These are phyloP conservation scores for Cryptophagus acutangulus DNA, from an alignment of 2,888 invertebrate species.

Conservation along the genomic window DNA sequence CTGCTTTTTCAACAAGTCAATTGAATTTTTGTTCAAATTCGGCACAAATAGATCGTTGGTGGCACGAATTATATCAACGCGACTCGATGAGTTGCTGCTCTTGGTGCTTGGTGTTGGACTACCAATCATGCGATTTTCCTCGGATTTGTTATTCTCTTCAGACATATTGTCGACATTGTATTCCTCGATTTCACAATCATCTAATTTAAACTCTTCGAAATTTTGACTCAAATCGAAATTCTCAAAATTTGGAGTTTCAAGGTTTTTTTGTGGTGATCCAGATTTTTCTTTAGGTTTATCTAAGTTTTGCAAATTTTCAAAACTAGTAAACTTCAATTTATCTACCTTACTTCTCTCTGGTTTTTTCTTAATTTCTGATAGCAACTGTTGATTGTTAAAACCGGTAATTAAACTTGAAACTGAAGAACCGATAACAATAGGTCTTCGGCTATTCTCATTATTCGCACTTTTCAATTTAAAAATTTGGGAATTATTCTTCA, in stretches of 20 bases:
- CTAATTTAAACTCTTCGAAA: constrained; percentile 75
- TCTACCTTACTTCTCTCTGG: constrained; percentile 30
- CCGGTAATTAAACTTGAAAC: constrained; percentile 53
- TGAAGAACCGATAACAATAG: constrained; percentile 59
- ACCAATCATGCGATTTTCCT: constrained; percentile 10
- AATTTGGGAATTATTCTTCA: constrained; percentile 46
- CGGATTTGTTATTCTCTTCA: constrained; percentile 21
- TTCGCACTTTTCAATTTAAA: constrained; percentile 47
- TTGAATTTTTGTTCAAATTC: constrained; percentile 34
- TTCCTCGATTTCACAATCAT: constrained; percentile 61
- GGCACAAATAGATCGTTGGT: constrained; percentile 34
- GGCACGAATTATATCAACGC: constrained; percentile 38
- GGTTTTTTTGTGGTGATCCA: too few species aligned
- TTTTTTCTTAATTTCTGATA: constrained; percentile 54
- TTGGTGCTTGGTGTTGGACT: constrained; percentile 10
- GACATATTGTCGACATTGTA: constrained; percentile 36
- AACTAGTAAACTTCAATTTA: constrained; percentile 43
- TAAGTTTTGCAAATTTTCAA: constrained; percentile 44
- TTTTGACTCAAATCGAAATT: constrained; percentile 69
- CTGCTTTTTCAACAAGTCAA: constrained; percentile 42
- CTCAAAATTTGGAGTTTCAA: constrained; percentile 45
- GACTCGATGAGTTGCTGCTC: constrained; percentile 21
- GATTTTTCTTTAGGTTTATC: constrained; percentile 35
- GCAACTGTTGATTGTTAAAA: constrained; percentile 48
- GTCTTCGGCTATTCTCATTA: constrained; percentile 50